Conservation (phyloP, 2,797 vertebrate genomes). For the Phrynocephalus forsythii region DNA sequence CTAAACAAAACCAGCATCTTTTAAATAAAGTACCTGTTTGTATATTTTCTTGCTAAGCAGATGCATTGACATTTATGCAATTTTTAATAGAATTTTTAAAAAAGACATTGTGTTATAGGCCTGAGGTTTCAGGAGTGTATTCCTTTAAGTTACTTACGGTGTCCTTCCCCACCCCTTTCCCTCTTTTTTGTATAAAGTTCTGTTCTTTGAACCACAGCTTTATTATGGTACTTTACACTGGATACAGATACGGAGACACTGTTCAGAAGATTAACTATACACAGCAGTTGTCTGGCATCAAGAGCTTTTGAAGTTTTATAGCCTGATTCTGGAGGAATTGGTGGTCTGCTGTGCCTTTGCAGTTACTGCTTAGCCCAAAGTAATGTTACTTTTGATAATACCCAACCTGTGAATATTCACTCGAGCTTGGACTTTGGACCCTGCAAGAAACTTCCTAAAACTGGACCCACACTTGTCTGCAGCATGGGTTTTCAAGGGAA, state of each 20-base stretch:
- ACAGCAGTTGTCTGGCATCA: slow-evolving; percentile 81
- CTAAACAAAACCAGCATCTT: slow-evolving; percentile 78
- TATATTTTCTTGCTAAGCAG: slow-evolving; percentile 79
- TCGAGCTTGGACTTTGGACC: slow-evolving; percentile 75
- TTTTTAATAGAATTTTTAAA: slow-evolving; percentile 73
- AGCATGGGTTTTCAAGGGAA: slow-evolving; percentile 80
- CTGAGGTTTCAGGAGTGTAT: slow-evolving; percentile 78
- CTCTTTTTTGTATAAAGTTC: slow-evolving; percentile 76
- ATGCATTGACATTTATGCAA: slow-evolving; percentile 80
- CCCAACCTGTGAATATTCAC: slow-evolving; percentile 74
- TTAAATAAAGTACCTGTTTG: slow-evolving; percentile 73
- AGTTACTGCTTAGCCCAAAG: slow-evolving; percentile 85
- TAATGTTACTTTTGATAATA: slow-evolving; percentile 80
- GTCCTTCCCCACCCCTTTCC: slow-evolving; percentile 59
- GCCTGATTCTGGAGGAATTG: slow-evolving; percentile 78
- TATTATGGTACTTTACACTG: slow-evolving; percentile 88
- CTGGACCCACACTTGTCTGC: slow-evolving; percentile 78
- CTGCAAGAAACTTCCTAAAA: slow-evolving; percentile 76
- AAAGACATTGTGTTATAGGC: slow-evolving; percentile 77
- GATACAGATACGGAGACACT: slow-evolving; percentile 84
- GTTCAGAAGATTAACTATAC: slow-evolving; percentile 79
- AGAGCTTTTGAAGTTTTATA: slow-evolving; percentile 78
- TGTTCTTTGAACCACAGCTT: slow-evolving; percentile 84
- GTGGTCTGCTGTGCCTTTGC: slow-evolving; percentile 85
- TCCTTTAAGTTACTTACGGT: slow-evolving; percentile 81